Base-by-base conservation (phyloP, 1,140 invertebrate species). In the Lordiphosa mommai region DNA sequence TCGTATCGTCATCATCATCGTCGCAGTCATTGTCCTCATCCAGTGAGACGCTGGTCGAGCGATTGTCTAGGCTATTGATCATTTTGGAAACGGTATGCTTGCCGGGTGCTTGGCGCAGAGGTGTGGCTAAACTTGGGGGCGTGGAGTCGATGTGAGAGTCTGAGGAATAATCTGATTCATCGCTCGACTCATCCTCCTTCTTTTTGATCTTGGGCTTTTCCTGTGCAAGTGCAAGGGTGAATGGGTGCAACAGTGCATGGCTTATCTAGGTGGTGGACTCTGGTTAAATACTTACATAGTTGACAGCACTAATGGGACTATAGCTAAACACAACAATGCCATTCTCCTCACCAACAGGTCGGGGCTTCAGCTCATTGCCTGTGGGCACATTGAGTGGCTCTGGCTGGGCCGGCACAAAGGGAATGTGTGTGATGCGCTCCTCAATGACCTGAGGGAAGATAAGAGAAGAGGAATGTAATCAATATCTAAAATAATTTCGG, bases 301-400 rank as follows among this genome's bases (percentile, higher is more conserved):
- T 95, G 3, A 96, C 95, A 36, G 94, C 92, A 73, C 93, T 94
- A 79, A 94, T 93, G 9, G 96, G 96, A 86, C 94, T 94, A 85
- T 98, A 98, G 63, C 95, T 93, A 88, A 94, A 98, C 38, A 97
- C 93, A 12, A 97, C 92, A 4, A 93, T 93, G 14, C 96, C 96
- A 51, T 93, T 93, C 79, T 96, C 95, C 84, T 97, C 96, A 8
- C 95, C 94, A 1, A 96, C 92, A 2, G 95, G 94, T 76, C 95
- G 94, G 20, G 95, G 95, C 77, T 93, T 93, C n/a, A 94, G 91
- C 89, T 97, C 95, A 72, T 92, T 93, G 23, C 95, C 95, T 5
- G 92, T 93, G 10, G 92, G 89, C 27, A 92, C 89, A 88, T 98
- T 97, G 88, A 96, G 96, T 2, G 93, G 91, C 86, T 98, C 96